Evolutionary conservation across 2,797 vertebrate species (phyloP).

Genomic region (Enteromius anoplus): DNA sequence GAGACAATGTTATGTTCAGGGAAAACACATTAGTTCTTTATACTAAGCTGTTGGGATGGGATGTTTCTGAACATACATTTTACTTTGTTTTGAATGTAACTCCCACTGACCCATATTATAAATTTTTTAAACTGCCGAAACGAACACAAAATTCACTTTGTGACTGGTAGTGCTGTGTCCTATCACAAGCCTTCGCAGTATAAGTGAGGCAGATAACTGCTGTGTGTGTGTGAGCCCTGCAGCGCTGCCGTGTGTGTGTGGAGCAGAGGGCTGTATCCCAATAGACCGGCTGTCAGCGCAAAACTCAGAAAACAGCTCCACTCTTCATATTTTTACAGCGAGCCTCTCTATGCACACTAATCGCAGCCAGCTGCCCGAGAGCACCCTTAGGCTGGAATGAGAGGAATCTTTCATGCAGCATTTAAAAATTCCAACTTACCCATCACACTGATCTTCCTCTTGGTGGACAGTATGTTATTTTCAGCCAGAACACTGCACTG

Average conservation of each 20-base stretch:
- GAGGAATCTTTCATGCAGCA: constrained; percentile 72
- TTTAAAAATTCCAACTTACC: constrained; percentile 64
- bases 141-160: neutral
- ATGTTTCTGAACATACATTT: neutral
- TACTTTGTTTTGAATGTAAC: neutral
- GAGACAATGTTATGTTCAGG: neutral
- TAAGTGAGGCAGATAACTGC: neutral
- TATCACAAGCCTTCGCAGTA: neutral
- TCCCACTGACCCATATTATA: neutral
- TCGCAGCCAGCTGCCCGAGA: constrained; percentile 76
- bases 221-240: neutral
- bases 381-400: constrained; percentile 68
- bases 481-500: constrained; percentile 46
- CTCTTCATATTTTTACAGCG: constrained; percentile 68
- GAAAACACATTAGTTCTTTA: neutral
- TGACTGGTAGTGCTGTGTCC: neutral
- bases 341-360: constrained; percentile 64
- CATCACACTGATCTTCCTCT: constrained; percentile 59
- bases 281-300: constrained; percentile 77
- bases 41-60: too few relatives aligned
- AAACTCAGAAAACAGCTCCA: constrained; percentile 76
- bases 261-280: constrained; percentile 55
- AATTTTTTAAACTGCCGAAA: neutral
- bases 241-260: constrained; percentile 22
- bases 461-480: constrained; percentile 42